phyloP scores from a whole-genome alignment of 2,888 invertebrate species.

The Cyclophora punctaria region DNA sequence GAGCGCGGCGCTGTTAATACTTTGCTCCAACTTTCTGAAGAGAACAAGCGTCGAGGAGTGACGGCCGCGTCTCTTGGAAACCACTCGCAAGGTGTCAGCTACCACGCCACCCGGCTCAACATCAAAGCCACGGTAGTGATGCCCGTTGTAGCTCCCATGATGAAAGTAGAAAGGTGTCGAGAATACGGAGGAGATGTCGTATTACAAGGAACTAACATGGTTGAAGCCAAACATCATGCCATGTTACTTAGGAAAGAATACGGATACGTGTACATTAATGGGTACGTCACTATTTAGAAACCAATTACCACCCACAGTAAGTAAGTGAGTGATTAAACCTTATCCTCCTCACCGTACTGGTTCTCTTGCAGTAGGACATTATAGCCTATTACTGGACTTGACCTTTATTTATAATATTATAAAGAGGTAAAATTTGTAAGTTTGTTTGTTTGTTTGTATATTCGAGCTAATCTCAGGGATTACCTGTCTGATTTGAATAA shows the following conservation, averaged over 20 bases:
- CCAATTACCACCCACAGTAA: neutral
- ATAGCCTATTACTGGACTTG: too few species aligned
- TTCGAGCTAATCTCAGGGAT: too few species aligned
- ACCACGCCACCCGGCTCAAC: constrained; percentile 82
- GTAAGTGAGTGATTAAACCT: too few species aligned
- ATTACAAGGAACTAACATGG: constrained; percentile 87
- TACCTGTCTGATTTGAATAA: too few species aligned
- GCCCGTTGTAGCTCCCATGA: constrained; percentile 95
- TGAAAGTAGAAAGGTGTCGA: constrained; percentile 94
- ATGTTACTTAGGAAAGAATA: constrained; percentile 82
- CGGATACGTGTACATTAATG: constrained; percentile 89
- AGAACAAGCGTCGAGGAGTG: constrained; percentile 84
- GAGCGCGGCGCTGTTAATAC: constrained; percentile 95
- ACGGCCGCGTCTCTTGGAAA: constrained; percentile 96
- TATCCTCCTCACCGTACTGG: too few species aligned
- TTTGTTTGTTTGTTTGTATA: too few species aligned
- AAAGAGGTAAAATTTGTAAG: too few species aligned
- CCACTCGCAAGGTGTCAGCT: constrained; percentile 88
- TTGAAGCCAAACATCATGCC: constrained; percentile 87
- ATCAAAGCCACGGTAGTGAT: constrained; percentile 92
- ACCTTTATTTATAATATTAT: too few species aligned
- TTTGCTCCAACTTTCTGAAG: constrained; percentile 81
- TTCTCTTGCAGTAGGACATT: too few species aligned
- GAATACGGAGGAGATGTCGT: constrained; percentile 90
- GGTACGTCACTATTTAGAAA: constrained; percentile 66